Conservation (phyloP, 2,113 vertebrate species). For the Tylochromis polylepis region DNA sequence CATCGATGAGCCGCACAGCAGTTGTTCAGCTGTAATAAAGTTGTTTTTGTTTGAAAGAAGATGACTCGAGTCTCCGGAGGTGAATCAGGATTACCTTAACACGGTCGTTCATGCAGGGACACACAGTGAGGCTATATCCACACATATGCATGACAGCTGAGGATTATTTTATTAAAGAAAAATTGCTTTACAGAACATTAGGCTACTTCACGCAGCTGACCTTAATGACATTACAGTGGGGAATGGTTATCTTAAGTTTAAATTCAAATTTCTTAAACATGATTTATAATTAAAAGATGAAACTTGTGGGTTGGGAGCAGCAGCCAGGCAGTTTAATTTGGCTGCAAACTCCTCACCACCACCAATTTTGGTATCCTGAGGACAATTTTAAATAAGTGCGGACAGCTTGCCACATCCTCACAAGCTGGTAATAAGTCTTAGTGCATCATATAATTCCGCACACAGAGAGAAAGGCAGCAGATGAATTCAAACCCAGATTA, state of each 20-base stretch:
- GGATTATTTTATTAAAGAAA: neutral
- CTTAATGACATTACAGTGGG: neutral
- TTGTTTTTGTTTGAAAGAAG: neutral
- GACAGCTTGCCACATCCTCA: neutral
- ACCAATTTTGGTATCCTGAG: neutral
- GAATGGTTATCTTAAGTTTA: neutral
- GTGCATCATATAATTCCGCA: neutral
- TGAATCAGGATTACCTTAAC: slow-evolving; percentile 23
- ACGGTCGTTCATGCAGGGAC: neutral
- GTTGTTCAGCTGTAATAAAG: slow-evolving; percentile 2
- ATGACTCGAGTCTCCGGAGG: slow-evolving; percentile 6
- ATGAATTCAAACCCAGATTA: slow-evolving; percentile 23
- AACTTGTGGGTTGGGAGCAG: neutral
- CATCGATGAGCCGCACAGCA: neutral
- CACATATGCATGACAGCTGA: neutral
- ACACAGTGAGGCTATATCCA: neutral
- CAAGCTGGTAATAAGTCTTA: neutral
- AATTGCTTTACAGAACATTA: neutral
- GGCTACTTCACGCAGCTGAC: neutral
- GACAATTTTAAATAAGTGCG: neutral
- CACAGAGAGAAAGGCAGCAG: neutral
- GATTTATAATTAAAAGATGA: slow-evolving; percentile 11
- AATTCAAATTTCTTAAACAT: neutral
- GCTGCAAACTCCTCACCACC: neutral
- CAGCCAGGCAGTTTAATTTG: neutral